Conservation (phyloP, 2,113 vertebrate species). For the Edolisoma coerulescens region DNA sequence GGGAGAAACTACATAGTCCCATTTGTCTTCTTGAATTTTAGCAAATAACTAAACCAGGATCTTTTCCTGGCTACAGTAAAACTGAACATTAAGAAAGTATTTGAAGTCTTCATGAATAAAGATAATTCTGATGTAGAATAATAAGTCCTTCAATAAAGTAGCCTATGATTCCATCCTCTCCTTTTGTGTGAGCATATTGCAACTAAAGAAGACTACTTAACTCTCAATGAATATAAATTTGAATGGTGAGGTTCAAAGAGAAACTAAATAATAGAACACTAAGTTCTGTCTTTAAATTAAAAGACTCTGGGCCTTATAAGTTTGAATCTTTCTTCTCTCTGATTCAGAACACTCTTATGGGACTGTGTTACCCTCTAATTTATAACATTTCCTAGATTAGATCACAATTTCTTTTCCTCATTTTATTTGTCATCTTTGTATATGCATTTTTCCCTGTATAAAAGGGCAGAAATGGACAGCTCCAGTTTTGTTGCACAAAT, state of each 20-base stretch:
- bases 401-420: background rate
- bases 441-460: background rate
- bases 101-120: constrained; percentile 15
- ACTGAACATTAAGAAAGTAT: background rate
- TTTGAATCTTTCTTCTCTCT: background rate
- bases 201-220: background rate
- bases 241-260: background rate
- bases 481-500: background rate
- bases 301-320: background rate
- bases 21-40: background rate
- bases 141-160: background rate
- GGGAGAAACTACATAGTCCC: background rate
- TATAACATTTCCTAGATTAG: background rate
- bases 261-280: background rate
- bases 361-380: background rate
- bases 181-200: background rate
- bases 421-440: background rate
- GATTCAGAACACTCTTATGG: background rate
- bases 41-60: background rate
- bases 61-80: background rate
- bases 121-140: background rate
- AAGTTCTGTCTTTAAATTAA: background rate
- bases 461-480: background rate
- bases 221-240: background rate
- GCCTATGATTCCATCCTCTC: background rate